Evolutionary conservation across 2,797 vertebrate genomes (phyloP), one percentile per base, ranked within the genome.

Genomic region (Ptychadena robeensis): DNA sequence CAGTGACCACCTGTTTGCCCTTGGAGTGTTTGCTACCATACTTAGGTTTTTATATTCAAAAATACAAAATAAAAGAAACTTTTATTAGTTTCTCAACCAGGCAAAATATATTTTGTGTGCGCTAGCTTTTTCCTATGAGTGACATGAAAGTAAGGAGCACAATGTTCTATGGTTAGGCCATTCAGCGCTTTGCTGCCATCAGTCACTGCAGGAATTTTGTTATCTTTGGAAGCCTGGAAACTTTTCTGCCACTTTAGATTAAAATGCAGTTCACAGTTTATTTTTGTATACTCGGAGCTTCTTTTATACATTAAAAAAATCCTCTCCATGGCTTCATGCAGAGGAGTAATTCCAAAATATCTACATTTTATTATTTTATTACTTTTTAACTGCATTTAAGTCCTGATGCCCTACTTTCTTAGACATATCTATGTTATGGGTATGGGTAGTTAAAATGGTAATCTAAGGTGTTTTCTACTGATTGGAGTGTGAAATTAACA

Each of bases 181-280:
- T 78, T 66, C 37, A 48, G 74, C 74, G 44, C 25, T 76, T 76
- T 66, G 9, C 37, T 66, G 74, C 38, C 12, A 15, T 48, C 74
- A 44, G 40, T 53, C 63, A 68, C 40, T 78, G 11, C 31, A 34
- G 75, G 75, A 78, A 78, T 78, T n/a, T 78, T 67, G 38, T 75
- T 75, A 63, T 66, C 63, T 77, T 67, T 77, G 64, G 75, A 67
- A 77, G 73, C 9, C 34, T 37, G 35, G 2, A 31, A 75, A 64
- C 34, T 5, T 75, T 63, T 75, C 34, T 63, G 35, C 4, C 15
- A 32, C 64, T 65, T 38, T 18, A 65, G 59, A 68, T 31, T 38
- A 22, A 38, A 31, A 65, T 65, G 37, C 37, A 66, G 61, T 64
- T 64, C 2, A 75, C 31, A 15, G 25, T 74, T 74, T 35, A 12